phyloP scores from a whole-genome alignment of 2,797 vertebrate species.

The Gephyroberyx darwinii region DNA sequence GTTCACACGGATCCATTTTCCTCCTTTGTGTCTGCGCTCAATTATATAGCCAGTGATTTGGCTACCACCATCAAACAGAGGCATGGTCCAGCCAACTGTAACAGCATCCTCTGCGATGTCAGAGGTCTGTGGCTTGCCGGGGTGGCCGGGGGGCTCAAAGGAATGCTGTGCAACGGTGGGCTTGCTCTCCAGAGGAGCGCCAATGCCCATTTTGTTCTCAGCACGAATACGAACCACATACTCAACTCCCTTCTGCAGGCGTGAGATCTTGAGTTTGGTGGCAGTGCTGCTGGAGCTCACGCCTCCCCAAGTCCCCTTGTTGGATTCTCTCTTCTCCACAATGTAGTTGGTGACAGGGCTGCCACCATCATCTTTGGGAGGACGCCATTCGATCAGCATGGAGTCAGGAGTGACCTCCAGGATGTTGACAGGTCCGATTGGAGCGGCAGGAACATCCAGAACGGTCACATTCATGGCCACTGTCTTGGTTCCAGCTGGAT shows the following conservation, averaged over 20 bases:
- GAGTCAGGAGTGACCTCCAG: slow-evolving; percentile 94
- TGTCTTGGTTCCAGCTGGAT: slow-evolving; percentile 94
- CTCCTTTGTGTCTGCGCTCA: slow-evolving; percentile 93
- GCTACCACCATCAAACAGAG: slow-evolving; percentile 94
- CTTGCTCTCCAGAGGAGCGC: slow-evolving; percentile 92
- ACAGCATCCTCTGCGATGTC: slow-evolving; percentile 93
- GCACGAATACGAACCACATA: slow-evolving; percentile 95
- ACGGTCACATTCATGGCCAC: slow-evolving; percentile 91
- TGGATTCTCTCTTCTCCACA: slow-evolving; percentile 96
- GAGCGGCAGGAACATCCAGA: slow-evolving; percentile 95
- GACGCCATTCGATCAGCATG: slow-evolving; percentile 98
- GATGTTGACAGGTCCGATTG: slow-evolving; percentile 94
- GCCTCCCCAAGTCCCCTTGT: slow-evolving; percentile 95
- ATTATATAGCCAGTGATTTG: slow-evolving; percentile 94
- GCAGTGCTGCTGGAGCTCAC: slow-evolving; percentile 91
- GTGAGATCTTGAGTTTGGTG: slow-evolving; percentile 89
- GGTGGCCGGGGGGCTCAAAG: slow-evolving; percentile 92
- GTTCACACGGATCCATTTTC: slow-evolving; percentile 98
- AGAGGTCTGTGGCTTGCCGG: slow-evolving; percentile 91
- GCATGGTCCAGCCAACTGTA: slow-evolving; percentile 94
- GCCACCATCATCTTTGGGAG: slow-evolving; percentile 98
- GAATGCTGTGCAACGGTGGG: slow-evolving; percentile 94
- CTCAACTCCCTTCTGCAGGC: slow-evolving; percentile 93
- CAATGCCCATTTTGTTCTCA: slow-evolving; percentile 97
- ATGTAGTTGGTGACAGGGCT: slow-evolving; percentile 95